Conservation (phyloP, 2,888 invertebrate genomes). For the Myopa tessellatipennis region DNA sequence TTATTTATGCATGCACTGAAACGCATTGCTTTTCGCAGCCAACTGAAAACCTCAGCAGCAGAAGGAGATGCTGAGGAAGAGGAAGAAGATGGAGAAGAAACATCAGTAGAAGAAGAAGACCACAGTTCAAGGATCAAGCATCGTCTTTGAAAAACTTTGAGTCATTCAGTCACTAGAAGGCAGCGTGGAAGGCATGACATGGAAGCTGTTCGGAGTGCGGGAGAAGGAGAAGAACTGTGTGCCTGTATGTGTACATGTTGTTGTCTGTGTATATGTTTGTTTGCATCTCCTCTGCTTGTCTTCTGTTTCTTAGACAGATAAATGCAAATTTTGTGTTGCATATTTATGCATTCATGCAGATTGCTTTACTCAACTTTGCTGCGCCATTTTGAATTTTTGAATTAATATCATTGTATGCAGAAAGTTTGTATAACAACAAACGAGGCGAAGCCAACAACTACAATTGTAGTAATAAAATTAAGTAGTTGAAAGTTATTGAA, state of each 20-base stretch:
- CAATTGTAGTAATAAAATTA: background rate
- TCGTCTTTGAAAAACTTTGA: too few species aligned
- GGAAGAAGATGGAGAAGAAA: background rate
- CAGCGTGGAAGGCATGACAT: too few species aligned
- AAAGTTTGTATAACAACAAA: too few species aligned
- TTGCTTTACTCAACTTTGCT: conserved; percentile 8
- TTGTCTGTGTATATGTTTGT: background rate
- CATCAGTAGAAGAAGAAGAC: background rate
- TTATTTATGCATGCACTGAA: conserved; percentile 17
- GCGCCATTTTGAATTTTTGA: conserved; percentile 15
- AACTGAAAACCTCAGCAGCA: conserved; percentile 4
- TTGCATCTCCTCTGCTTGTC: background rate
- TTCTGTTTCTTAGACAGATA: background rate
- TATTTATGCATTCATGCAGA: conserved; percentile 24
- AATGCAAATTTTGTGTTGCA: background rate
- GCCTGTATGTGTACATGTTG: background rate
- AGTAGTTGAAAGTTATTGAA: conserved; percentile 11
- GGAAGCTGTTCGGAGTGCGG: background rate
- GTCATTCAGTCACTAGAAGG: too few species aligned
- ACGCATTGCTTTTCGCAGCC: conserved; percentile 3
- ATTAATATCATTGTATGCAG: background rate
- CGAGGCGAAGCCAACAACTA: too few species aligned
- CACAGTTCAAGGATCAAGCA: too few species aligned
- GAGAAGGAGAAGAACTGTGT: background rate
- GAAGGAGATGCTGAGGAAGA: background rate